phyloP scores from a whole-genome alignment of 2,888 invertebrate species.

The Ophraella communa region DNA sequence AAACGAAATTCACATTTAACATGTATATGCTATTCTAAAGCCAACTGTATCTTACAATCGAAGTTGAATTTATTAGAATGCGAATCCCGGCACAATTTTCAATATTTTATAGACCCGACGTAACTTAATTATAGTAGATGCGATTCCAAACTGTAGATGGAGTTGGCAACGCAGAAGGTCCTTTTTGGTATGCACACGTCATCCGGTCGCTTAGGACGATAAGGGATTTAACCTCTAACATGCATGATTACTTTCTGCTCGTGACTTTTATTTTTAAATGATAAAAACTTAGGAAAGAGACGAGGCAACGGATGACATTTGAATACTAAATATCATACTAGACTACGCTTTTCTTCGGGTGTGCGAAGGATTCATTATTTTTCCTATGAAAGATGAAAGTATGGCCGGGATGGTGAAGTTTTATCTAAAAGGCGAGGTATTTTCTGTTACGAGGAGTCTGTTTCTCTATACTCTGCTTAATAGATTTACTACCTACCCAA shows the following conservation, averaged over 20 bases:
- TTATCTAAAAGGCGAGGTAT: not conserved
- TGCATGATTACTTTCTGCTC: slow-evolving; percentile 57
- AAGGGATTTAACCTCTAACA: slow-evolving; percentile 58
- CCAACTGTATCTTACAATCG: no score
- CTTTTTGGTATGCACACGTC: slow-evolving; percentile 53
- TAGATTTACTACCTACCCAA: not conserved
- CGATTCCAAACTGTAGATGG: slow-evolving; percentile 11
- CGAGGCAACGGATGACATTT: slow-evolving; percentile 36
- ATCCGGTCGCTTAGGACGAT: slow-evolving; percentile 54
- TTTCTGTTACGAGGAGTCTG: not conserved
- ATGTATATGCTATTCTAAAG: no score
- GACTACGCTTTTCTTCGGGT: slow-evolving; percentile 20
- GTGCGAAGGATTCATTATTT: slow-evolving; percentile 30
- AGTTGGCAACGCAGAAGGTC: slow-evolving; percentile 30
- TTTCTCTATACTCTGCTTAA: not conserved
- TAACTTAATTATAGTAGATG: slow-evolving; percentile 31
- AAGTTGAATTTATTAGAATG: no score
- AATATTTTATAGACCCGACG: not conserved
- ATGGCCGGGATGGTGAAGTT: not conserved
- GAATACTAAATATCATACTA: slow-evolving; percentile 40
- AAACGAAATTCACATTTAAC: no score
- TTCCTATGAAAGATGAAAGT: slow-evolving; percentile 1
- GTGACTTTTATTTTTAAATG: slow-evolving; percentile 58
- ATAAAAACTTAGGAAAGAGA: slow-evolving; percentile 53
- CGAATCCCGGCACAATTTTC: not conserved